These are phyloP conservation scores for Cyclophora punctaria DNA, from an alignment of 2,888 invertebrate genomes.

Conservation along the genomic window DNA sequence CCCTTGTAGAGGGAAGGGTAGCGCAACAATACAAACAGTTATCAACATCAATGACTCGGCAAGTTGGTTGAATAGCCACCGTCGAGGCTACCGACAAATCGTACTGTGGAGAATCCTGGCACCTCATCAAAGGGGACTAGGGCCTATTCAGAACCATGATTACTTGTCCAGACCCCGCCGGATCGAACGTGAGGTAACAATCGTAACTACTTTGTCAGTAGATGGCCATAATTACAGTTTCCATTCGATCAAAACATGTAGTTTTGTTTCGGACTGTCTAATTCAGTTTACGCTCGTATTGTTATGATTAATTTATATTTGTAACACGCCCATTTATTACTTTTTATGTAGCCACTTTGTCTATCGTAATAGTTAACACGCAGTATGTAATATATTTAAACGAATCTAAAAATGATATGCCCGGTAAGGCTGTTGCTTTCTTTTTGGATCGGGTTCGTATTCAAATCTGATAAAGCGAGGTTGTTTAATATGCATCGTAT, in stretches of 20 bases:
- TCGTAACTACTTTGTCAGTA: conserved; percentile 35
- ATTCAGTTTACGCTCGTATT: conserved; percentile 13
- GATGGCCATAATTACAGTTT: conserved; percentile 38
- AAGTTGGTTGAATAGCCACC: conserved; percentile 43
- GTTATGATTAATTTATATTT: conserved; percentile 2
- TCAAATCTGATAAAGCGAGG: neutral
- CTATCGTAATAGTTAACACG: no score
- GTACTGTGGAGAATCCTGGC: conserved; percentile 61
- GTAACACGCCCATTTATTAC: no score
- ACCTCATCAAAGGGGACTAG: conserved; percentile 46
- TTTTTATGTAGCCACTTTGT: no score
- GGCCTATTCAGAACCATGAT: conserved; percentile 59
- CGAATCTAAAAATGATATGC: no score
- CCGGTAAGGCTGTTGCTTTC: no score
- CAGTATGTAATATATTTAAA: no score
- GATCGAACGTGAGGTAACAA: conserved; percentile 24
- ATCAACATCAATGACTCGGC: conserved; percentile 64
- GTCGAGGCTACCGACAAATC: conserved; percentile 55
- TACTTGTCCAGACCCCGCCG: conserved; percentile 36
- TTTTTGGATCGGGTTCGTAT: no score
- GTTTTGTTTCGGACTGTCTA: conserved; percentile 24
- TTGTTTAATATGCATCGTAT: conserved; percentile 15
- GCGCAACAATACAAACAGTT: conserved; percentile 59
- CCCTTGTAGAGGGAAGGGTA: conserved; percentile 44
- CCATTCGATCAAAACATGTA: conserved; percentile 28